Conservation (phyloP, 2,113 vertebrate genomes). For the Gavialis gangeticus region DNA sequence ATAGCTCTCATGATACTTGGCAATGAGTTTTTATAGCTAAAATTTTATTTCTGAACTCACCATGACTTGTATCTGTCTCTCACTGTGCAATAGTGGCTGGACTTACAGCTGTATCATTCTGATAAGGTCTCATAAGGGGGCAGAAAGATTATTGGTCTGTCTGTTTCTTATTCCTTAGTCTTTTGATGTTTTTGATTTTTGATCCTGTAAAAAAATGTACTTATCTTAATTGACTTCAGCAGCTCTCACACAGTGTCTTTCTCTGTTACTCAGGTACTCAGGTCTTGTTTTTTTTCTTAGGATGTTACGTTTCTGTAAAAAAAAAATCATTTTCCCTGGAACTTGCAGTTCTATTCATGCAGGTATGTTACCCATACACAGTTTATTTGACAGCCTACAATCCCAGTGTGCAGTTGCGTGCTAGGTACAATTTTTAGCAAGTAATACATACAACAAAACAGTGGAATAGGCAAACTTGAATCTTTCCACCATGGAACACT, state of each 20-base stretch:
- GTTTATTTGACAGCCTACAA: neutral
- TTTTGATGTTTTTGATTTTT: neutral
- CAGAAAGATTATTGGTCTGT: neutral
- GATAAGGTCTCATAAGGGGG: neutral
- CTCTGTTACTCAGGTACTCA: neutral
- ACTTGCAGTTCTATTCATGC: neutral
- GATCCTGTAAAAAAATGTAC: neutral
- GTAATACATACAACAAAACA: neutral
- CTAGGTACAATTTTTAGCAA: neutral
- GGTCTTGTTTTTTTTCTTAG: neutral
- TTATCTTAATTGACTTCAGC: neutral
- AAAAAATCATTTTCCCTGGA: neutral
- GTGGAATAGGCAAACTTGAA: neutral
- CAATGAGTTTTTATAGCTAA: neutral
- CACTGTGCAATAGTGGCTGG: neutral
- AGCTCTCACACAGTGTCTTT: neutral
- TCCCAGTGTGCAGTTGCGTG: neutral
- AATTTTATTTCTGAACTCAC: slow-evolving; percentile 2
- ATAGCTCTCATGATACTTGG: neutral
- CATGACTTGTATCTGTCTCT: neutral
- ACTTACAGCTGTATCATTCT: neutral
- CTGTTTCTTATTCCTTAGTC: neutral
- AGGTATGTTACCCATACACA: neutral
- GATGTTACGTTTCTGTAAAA: neutral
- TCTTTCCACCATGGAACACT: neutral